Base-by-base conservation (phyloP, 2,888 invertebrate genomes). In the Tachystola acroxantha region DNA sequence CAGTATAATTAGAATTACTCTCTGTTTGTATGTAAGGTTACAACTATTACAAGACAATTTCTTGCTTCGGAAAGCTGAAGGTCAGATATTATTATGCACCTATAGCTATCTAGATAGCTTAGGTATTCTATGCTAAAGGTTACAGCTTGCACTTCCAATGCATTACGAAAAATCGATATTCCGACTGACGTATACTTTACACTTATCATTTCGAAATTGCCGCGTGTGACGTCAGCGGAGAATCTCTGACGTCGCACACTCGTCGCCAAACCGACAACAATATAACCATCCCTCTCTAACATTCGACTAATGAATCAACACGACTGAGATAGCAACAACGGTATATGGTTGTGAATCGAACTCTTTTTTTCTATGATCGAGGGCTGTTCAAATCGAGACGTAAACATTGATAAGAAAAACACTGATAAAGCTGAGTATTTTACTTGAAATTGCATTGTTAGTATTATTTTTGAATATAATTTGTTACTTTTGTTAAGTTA, bases 301-400 rank as follows among this genome's bases (percentile, higher is more conserved):
- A 28, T 55, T 54, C 34, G 36, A 60, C 43, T 52, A 57, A 64
- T 72, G 67, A 66, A 66, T 70, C 58, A 53, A 64, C 51, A 45
- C 40, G 63, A 78, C 53, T 48, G 73, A 72, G 71, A 79, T 10
- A 46, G 62, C 52, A 39, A 36, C 40, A 57, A 33, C 60, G 65
- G 62, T 70, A 73, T 75, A 76, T 74, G 67, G 68, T 81, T 74
- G 78, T 84, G 84, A 84, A 85, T 85, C 57, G 78, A 74, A 69
- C 67, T 64, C 55, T 61, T 74, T 74, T 76, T 81, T 77, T 73
- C 56, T 7, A 60, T 53, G 53, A 54, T 57, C 50, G 45, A 57
- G 72, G 57, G 78, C 67, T 46, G 74, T 68, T 71, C 78, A 74
- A 75, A 54, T 66, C 44, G 48, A 64, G 49, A 69, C 59, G 36